Percentiles rank a stretch among this genome's conserved stretches.
phyloP scores from a whole-genome alignment of 2,888 invertebrate species.

The Hemistola chrysoprasaria region DNA sequence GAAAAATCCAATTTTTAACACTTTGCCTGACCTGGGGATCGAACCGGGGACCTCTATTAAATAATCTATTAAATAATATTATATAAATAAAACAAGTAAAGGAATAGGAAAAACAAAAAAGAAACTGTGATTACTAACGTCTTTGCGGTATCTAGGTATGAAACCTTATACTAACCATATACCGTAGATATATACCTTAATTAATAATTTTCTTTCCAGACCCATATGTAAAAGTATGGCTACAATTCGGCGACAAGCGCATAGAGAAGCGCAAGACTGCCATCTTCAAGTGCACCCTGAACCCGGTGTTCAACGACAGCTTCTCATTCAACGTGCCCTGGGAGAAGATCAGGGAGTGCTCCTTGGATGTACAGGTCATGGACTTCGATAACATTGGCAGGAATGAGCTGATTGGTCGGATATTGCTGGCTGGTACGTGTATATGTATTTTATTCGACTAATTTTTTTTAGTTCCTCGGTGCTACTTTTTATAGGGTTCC shows the following conservation, averaged over 20 bases:
- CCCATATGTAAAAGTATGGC: conserved; percentile 99
- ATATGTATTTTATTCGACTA: neutral
- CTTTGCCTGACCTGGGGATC: too few species aligned
- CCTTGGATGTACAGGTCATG: conserved; percentile 96
- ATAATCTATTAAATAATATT: too few species aligned
- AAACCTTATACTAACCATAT: too few species aligned
- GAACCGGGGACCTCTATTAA: too few species aligned
- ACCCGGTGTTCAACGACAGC: conserved; percentile 97
- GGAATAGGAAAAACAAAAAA: too few species aligned
- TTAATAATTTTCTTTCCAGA: conserved; percentile 82
- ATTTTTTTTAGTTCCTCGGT: too few species aligned
- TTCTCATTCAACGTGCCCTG: conserved; percentile 98
- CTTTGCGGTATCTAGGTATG: too few species aligned
- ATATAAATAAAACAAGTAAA: too few species aligned
- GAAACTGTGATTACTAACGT: too few species aligned
- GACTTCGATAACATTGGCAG: conserved; percentile 98
- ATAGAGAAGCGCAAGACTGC: conserved; percentile 98
- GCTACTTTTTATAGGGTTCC: too few species aligned
- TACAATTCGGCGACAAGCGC: conserved; percentile 96
- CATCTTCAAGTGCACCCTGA: conserved; percentile 95
- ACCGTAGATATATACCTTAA: neutral
- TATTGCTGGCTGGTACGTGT: conserved; percentile 92
- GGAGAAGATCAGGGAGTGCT: conserved; percentile 98
- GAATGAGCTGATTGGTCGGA: conserved; percentile 95
- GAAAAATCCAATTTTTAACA: too few species aligned